Evolutionary conservation across 2,888 invertebrate species (phyloP).

Genomic region (Helicoverpa assulta): DNA sequence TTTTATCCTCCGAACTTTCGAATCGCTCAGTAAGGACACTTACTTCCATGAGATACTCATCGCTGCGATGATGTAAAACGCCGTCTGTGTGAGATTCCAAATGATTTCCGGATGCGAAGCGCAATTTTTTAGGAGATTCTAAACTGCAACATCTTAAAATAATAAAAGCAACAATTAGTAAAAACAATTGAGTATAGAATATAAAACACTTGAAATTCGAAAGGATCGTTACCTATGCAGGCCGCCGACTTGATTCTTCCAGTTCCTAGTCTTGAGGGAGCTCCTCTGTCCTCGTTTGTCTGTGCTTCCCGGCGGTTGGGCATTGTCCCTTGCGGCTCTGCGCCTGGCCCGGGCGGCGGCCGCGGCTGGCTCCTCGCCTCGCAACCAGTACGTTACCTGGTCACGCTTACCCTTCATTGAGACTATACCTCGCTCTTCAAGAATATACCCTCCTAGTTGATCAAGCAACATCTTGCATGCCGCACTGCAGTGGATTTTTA

Average conservation of each 20-base stretch:
- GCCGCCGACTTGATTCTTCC: constrained; percentile 88
- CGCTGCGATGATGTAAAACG: constrained; percentile 87
- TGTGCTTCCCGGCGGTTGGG: constrained; percentile 80
- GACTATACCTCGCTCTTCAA: constrained; percentile 94
- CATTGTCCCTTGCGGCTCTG: constrained; percentile 79
- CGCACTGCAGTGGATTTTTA: constrained; percentile 95
- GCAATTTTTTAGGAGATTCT: constrained; percentile 95
- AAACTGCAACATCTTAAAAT: constrained; percentile 93
- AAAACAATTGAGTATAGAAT: too few relatives aligned
- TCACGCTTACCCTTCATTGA: constrained; percentile 96
- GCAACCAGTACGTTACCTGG: constrained; percentile 94
- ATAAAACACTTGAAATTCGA: neutral
- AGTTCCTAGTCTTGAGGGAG: constrained; percentile 93
- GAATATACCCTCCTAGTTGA: constrained; percentile 93
- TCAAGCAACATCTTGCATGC: constrained; percentile 93
- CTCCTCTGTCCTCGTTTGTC: constrained; percentile 79
- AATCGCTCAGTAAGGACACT: constrained; percentile 23
- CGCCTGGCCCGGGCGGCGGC: constrained; percentile 83
- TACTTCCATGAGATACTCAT: constrained; percentile 88
- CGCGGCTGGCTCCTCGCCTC: constrained; percentile 93
- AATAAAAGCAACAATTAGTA: neutral
- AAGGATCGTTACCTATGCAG: constrained; percentile 79
- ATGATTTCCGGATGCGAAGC: constrained; percentile 94
- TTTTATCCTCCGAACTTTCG: too few relatives aligned
- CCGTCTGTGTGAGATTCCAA: constrained; percentile 90